Evolutionary conservation across 1,140 invertebrate species (phyloP), one percentile per base, ranked within the genome.

Genomic region (Samia ricini): DNA sequence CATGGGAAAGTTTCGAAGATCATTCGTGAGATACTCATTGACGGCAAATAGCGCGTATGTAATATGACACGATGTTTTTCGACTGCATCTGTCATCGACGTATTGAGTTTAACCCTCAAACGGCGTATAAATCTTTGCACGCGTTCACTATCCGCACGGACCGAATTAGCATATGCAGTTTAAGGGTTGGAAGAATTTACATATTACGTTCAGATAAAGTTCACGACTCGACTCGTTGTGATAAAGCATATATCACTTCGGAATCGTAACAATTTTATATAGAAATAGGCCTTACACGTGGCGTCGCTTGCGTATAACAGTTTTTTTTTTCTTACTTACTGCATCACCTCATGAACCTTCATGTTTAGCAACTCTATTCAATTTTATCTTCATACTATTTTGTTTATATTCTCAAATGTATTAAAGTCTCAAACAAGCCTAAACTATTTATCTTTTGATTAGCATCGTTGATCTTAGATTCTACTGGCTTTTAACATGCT

Each of bases 131-230:
- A 80, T 78, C 71, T 72, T 75, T 69, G 64, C 71, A 68, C 66
- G 69, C 70, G 72, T 68, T 74, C 75, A 62, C 70, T 59, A 68
- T 71, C 74, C 70, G 76, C 69, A 71, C 67, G 69, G 61, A 51
- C 36, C 18, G 64, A 81, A 89, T 89, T 89, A 87, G 84, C 86
- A 89, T 89, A 89, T 74, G 71, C 79, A 76, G 77, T 89, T 87
- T 86, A 83, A 76, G 78, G 33, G 33, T 42, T 79, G 36, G 77
- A 78, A 77, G 82, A 83, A 83, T 88, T 84, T 75, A 68, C 83
- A 88, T 85, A n/a, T n/a, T n/a, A 78, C 10, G 33, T 0, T 12
- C 4, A 5, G 70, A 79, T 81, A 79, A 77, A 73, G 56, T 73
- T 65, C 56, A 68, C 20, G 26, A 29, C 54, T 3, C 12, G 3